Evolutionary conservation across 2,113 vertebrate species (phyloP), one percentile per base, ranked within the genome.

Genomic region (Nycticorax nycticorax): DNA sequence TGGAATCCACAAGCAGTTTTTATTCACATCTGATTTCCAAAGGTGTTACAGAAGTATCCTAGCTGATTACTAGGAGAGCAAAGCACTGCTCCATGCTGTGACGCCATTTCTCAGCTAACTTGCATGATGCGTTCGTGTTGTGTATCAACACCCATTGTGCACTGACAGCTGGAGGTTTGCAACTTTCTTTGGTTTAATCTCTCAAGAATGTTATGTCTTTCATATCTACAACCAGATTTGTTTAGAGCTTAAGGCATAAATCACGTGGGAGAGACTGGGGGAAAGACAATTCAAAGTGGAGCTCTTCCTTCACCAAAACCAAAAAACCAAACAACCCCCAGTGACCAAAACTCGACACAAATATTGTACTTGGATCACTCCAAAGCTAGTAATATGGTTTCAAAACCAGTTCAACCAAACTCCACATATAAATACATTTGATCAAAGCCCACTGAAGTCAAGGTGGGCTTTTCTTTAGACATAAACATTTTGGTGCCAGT

Each of bases 111-210:
- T 93, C 5, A 4, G 50, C 55, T 64, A 52, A n/a, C 18, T 48
- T 48, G 33, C 22, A 32, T 48, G 35, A 17, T 7, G 41, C 32
- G 10, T 53, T 35, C 72, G n/a, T 86, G 47, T 35, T 72, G 15
- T 43, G n/a, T 43, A 47, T 3, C n/a, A 37, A 27, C 47, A 56
- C 8, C 20, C 15, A 19, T 4, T 1, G 3, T 0, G 3, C 5
- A 2, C 53, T 28, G 39, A 62, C 23, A 82, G 52, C 62, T 39
- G 24, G 12, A 84, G 37, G 20, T 45, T 11, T 93, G 57, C 9
- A 57, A 23, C 21, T 55, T 66, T 56, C 50, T 91, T 91, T 94
- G 72, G 56, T 94, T 91, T 92, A 21, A 57, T 47, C 27, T 78
- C 81, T 64, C 64, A 45, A 12, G 28, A 69, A 10, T 79, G 71